Evolutionary conservation across 2,888 invertebrate species (phyloP).

Genomic region (Drosophila limbata): DNA sequence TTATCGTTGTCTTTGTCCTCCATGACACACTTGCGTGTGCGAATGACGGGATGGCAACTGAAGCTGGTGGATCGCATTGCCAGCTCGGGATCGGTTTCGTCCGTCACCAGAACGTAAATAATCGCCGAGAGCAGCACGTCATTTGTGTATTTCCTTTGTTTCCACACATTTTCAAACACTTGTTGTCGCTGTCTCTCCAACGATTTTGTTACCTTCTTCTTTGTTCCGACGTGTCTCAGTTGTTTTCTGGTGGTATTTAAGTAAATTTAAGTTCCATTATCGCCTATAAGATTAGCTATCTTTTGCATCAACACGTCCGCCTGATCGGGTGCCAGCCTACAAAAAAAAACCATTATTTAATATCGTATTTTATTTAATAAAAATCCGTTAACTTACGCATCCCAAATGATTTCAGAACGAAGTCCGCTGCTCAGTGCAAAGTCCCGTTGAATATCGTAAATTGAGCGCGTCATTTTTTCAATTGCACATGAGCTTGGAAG

Average conservation of each 20-base stretch:
- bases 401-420: conserved; percentile 78
- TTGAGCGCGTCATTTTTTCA: conserved; percentile 57
- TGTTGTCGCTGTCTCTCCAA: conserved; percentile 55
- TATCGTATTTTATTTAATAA: background rate
- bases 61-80: conserved; percentile 61
- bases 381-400: conserved; percentile 66
- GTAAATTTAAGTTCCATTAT: too few species aligned
- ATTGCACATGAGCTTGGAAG: conserved; percentile 6
- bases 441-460: conserved; percentile 75
- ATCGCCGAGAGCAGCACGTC: conserved; percentile 75
- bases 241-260: too few species aligned
- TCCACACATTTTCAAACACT: conserved; percentile 74
- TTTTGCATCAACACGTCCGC: conserved; percentile 60
- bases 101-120: conserved; percentile 75
- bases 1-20: conserved; percentile 54
- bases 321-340: conserved; percentile 59
- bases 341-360: conserved; percentile 1
- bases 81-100: conserved; percentile 45
- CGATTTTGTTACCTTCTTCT: conserved; percentile 4
- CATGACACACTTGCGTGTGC: conserved; percentile 77
- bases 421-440: conserved; percentile 71
- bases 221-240: too few species aligned
- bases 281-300: conserved; percentile 56
- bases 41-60: conserved; percentile 76
- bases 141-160: conserved; percentile 77